These are phyloP conservation scores for Alethe castanea DNA, from an alignment of 2,113 vertebrate genomes.

Conservation along the genomic window DNA sequence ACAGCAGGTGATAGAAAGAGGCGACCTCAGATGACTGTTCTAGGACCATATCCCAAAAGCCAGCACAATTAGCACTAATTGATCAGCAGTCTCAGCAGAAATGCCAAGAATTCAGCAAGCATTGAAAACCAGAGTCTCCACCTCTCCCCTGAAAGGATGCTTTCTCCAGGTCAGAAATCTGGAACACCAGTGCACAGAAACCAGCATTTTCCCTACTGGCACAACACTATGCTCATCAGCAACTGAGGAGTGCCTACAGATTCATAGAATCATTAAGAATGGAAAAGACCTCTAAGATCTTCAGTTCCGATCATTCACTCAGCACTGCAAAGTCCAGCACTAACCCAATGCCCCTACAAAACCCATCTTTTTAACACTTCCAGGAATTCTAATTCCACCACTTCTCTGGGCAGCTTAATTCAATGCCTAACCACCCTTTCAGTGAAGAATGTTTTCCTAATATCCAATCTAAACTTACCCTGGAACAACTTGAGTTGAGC, in stretches of 20 bases:
- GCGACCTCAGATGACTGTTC: conserved; percentile 47
- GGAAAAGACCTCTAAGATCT: not conserved
- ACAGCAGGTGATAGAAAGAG: not conserved
- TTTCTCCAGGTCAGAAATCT: not conserved
- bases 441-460: not conserved
- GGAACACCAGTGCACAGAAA: not conserved
- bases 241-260: not conserved
- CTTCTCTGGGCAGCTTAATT: not conserved
- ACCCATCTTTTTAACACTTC: not conserved
- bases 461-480: not conserved
- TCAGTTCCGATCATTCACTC: not conserved
- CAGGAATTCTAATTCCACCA: not conserved
- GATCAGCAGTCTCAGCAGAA: not conserved
- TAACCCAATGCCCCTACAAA: not conserved
- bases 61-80: conserved; percentile 56
- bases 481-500: not conserved
- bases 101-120: not conserved
- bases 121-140: not conserved
- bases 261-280: not conserved
- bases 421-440: not conserved
- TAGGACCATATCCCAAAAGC: conserved; percentile 22
- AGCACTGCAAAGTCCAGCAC: not conserved
- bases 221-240: not conserved
- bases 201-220: not conserved
- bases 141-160: not conserved